A percentile compares a stretch with the other conserved stretches of the same genome.
Conservation (phyloP, 1,140 invertebrate genomes). For the Drosophila nigromelanica region DNA sequence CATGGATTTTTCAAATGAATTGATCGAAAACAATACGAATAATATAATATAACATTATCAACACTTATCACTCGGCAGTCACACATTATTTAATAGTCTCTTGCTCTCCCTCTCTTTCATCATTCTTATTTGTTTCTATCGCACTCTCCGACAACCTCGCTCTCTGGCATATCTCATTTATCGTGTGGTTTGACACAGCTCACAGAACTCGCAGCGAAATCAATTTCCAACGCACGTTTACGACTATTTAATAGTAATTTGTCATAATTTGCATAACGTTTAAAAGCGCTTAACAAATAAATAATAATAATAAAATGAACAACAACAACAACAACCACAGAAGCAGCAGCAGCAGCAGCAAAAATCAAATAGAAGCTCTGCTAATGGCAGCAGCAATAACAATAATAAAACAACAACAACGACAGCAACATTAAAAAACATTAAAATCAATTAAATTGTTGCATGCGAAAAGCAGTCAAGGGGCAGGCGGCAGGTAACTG, state of each 20-base stretch:
- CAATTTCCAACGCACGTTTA: slow-evolving; percentile 67
- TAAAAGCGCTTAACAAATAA: slow-evolving; percentile 67
- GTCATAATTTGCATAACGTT: slow-evolving; percentile 79
- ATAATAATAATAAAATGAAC: slow-evolving; percentile 40
- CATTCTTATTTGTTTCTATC: neutral
- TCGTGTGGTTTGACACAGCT: slow-evolving; percentile 9
- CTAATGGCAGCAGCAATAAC: slow-evolving; percentile 14
- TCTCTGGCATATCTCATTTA: slow-evolving; percentile 4
- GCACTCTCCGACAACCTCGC: neutral
- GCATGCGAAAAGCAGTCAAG: slow-evolving; percentile 45
- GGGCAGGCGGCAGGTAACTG: neutral
- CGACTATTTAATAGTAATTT: slow-evolving; percentile 76
- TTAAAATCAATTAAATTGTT: slow-evolving; percentile 73
- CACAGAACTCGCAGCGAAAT: slow-evolving; percentile 39
- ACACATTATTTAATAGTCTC: neutral
- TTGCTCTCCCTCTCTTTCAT: neutral
- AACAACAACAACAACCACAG: slow-evolving; percentile 5
- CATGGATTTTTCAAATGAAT: neutral
- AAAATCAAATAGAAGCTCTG: slow-evolving; percentile 9
- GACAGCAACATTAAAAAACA: slow-evolving; percentile 27
- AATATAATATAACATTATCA: neutral
- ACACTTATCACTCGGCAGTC: slow-evolving; percentile 3
- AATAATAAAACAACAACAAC: slow-evolving; percentile 19
- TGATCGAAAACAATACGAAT: neutral
- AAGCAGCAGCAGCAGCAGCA: neutral